A percentile compares a stretch with the other conserved stretches of the same genome.
Evolutionary conservation across 1,140 invertebrate species (phyloP).

Genomic region (Latrodectus geometricus): DNA sequence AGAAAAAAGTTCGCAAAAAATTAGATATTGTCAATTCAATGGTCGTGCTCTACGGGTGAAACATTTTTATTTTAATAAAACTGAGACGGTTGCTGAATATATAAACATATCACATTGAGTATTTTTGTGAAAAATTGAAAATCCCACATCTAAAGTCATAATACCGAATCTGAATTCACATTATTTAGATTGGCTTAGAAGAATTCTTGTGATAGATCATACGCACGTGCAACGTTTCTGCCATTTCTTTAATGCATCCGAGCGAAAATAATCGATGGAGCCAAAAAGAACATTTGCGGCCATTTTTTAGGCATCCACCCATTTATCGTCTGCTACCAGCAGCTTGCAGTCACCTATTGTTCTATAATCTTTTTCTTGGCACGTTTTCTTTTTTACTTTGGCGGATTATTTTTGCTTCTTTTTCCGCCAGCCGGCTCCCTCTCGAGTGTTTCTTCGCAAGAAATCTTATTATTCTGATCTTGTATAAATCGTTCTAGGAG

Average conservation of each 20-base stretch:
- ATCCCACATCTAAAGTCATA: neutral
- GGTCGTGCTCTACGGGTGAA: no score
- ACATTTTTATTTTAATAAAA: neutral
- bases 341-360: conserved; percentile 59
- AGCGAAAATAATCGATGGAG: conserved; percentile 54
- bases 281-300: conserved; percentile 49
- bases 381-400: conserved; percentile 22
- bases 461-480: conserved; percentile 59
- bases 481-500: conserved; percentile 49
- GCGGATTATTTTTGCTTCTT: neutral
- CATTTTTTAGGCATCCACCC: conserved; percentile 20
- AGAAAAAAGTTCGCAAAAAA: no score
- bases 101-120: neutral
- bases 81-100: neutral
- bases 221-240: conserved; percentile 34
- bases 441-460: conserved; percentile 48
- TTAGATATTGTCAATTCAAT: no score
- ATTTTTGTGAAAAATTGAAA: neutral
- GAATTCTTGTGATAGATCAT: conserved; percentile 18
- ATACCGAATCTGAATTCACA: conserved; percentile 12
- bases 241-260: neutral
- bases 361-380: conserved; percentile 58
- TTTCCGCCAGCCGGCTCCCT: neutral
- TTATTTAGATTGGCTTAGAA: conserved; percentile 21
- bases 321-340: conserved; percentile 52